A percentile compares a stretch with the other conserved stretches of the same genome.
Conservation (phyloP, 2,888 invertebrate genomes). For the Unio pictorum region DNA sequence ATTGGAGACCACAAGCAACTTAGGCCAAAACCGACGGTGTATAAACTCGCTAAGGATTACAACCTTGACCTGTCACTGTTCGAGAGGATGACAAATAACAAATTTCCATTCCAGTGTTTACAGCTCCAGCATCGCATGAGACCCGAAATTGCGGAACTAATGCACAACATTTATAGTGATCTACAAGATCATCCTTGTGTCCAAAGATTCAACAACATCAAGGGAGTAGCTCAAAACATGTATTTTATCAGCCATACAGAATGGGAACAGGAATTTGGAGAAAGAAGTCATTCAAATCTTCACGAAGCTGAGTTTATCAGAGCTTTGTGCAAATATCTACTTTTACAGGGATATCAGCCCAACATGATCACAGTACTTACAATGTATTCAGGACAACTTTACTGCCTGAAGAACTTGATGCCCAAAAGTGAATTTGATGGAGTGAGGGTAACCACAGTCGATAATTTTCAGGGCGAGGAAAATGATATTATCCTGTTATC, state of each 20-base stretch:
- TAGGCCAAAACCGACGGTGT: conserved; percentile 81
- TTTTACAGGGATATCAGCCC: conserved; percentile 60
- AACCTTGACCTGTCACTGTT: conserved; percentile 85
- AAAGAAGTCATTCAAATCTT: conserved; percentile 55
- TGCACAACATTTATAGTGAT: conserved; percentile 48
- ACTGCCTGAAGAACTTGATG: conserved; percentile 49
- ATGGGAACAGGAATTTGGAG: conserved; percentile 55
- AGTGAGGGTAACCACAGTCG: conserved; percentile 60
- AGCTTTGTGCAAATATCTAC: conserved; percentile 54
- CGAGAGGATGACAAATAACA: conserved; percentile 83
- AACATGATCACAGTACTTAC: conserved; percentile 62
- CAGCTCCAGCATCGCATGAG: conserved; percentile 76
- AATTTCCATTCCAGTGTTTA: conserved; percentile 76
- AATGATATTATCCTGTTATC: conserved; percentile 70
- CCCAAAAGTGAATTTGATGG: conserved; percentile 47
- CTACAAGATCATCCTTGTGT: conserved; percentile 53
- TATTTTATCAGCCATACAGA: conserved; percentile 60
- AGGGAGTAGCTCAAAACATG: conserved; percentile 52
- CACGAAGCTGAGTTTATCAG: conserved; percentile 60
- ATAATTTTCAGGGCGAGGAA: conserved; percentile 70
- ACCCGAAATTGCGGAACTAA: conserved; percentile 64
- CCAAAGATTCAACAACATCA: conserved; percentile 38
- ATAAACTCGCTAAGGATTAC: conserved; percentile 78
- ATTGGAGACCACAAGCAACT: conserved; percentile 89
- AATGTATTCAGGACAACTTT: conserved; percentile 63